Base-by-base conservation (phyloP, 1,140 invertebrate species). In the Aricia agestis region DNA sequence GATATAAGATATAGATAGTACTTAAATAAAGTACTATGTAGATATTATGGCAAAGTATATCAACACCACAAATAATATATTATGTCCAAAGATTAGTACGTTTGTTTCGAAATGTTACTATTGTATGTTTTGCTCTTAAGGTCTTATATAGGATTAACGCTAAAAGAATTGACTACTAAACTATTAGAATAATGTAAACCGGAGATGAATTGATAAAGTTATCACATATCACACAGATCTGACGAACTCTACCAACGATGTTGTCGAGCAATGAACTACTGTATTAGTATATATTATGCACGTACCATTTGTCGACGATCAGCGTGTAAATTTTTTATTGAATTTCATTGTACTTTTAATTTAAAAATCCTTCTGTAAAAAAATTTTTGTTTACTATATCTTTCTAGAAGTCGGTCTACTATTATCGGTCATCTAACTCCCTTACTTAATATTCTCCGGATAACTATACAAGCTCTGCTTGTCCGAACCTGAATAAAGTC, bases 141-240 rank as follows among this genome's bases (percentile, higher is more conserved):
- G 36, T 36, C 36, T 36, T 36, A 36, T 52, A 63, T 63, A 63
- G 59, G 19, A 63, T 52, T 63, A 63, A 63, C 1, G 59, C 59
- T 63, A 19, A 63, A 63, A 31, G 59, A 63, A 63, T 63, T 63
- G 59, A 63, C 59, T 63, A 63, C 59, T 63, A 19, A 63, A 52
- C 45, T 52, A 52, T 52, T 52, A 52, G 13, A 52, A 52, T 52
- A 15, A 52, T 13, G 13, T 13, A 15, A 52, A 52, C 9, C 45
- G 9, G 45, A 15, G 0, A 52, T 52, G 45, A 52, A 52, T 52
- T 52, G 11, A 52, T 13, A 52, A 15, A 9, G 13, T 45, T 45
- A 13, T 52, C 45, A 52, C 45, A 52, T 52, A 52, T 52, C 45
- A 52, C 45, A 52, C 45, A 11, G 13, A 52, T 52, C 45, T 13